Evolutionary conservation across 1,140 invertebrate genomes (phyloP), one percentile per base, ranked within the genome.

Genomic region (Doryteuthis pealeii): DNA sequence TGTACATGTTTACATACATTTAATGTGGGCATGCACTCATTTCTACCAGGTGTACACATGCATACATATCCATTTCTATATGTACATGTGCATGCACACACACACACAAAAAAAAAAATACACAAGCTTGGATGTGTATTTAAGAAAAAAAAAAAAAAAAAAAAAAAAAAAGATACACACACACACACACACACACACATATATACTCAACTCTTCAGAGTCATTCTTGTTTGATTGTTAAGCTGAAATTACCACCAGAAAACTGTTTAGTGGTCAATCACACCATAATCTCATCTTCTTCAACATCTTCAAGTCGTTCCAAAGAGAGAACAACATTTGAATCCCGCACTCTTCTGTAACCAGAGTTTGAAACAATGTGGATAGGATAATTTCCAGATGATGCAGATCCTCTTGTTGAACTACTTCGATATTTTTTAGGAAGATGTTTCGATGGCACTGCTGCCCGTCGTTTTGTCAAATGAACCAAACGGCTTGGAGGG

Each of bases 381-480:
- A 62, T 62, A n/a, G 54, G 54, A 28, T 14, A 62, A 28, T 62
- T 62, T n/a, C 10, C 5, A 2, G 18, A 28, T 70, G 84, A 54
- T 62, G 45, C 0, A 70, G 76, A 1, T 84, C 84, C 45, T 80
- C 83, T 8, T 18, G 54, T 22, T 15, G 18, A n/a, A 22, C 54
- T 22, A 22, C 22, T 0, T n/a, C 40, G 14, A 76, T 74, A 71
- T 32, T 69, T 72, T 2, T 30, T 72, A 14, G 72, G 76, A n/a
- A 30, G 67, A 14, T 73, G 66, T 67, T 71, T 77, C 68, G 14
- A 54, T 40, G 76, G 79, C 68, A 66, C 68, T 30, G 74, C 32
- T 30, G 75, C 79, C 31, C 81, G 73, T 54, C 75, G 73, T 75
- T 81, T 79, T 18, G 75, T 82, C n/a, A 78, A 54, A 66, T 82